Evolutionary conservation across 2,888 invertebrate genomes (phyloP).

Genomic region (Sminthurinus aureus): DNA sequence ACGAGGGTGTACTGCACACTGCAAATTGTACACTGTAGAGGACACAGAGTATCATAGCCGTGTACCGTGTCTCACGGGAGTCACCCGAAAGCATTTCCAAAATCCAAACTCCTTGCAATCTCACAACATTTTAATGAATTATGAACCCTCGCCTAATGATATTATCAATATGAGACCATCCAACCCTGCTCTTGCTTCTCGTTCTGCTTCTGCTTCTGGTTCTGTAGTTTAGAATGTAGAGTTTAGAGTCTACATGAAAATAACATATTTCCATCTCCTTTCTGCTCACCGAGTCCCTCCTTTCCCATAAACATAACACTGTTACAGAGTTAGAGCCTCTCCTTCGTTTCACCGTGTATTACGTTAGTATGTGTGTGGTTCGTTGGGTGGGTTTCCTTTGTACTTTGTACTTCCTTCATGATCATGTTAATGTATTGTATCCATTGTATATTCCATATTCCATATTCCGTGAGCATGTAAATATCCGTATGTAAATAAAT

Average conservation of each 20-base stretch:
- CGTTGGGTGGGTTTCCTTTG: too few relatives aligned
- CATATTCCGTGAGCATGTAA: too few relatives aligned
- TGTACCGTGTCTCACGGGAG: constrained; percentile 51
- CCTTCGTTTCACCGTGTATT: not conserved
- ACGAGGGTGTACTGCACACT: constrained; percentile 38
- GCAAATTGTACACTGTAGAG: not conserved
- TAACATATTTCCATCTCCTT: constrained; percentile 45
- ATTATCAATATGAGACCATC: constrained; percentile 56
- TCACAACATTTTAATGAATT: constrained; percentile 60
- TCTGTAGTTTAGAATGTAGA: too few relatives aligned
- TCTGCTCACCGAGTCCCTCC: constrained; percentile 46
- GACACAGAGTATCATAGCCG: too few relatives aligned
- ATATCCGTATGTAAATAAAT: too few relatives aligned
- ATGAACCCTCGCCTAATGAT: constrained; percentile 58
- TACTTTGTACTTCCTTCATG: too few relatives aligned
- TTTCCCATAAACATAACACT: constrained; percentile 42
- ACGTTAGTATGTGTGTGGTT: too few relatives aligned
- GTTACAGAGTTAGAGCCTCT: not conserved
- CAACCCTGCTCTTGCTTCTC: constrained; percentile 1
- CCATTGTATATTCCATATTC: too few relatives aligned
- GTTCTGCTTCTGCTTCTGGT: too few relatives aligned
- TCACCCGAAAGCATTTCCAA: constrained; percentile 44
- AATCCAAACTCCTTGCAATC: constrained; percentile 53
- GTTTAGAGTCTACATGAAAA: constrained; percentile 48
- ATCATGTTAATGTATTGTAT: too few relatives aligned